Evolutionary conservation across 2,797 vertebrate species (phyloP).

Genomic region (Enteromius treurensis): DNA sequence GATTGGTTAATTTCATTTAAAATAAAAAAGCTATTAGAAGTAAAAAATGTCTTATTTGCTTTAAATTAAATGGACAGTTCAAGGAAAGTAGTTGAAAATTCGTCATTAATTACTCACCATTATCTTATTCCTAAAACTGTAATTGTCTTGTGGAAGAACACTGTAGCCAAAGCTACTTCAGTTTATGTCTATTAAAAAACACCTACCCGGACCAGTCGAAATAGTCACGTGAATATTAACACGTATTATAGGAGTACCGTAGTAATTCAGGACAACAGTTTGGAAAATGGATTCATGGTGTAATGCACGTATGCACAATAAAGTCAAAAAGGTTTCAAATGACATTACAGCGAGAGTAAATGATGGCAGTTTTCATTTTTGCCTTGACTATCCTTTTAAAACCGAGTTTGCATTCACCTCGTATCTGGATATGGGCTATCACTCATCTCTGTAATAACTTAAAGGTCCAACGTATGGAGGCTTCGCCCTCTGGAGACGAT

Average conservation of each 20-base stretch:
- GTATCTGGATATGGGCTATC: slow-evolving; percentile 28
- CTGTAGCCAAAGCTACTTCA: too few species aligned
- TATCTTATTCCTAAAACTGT: neutral
- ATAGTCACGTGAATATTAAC: too few species aligned
- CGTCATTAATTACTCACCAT: neutral
- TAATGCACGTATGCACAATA: neutral
- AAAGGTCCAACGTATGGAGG: slow-evolving; percentile 38
- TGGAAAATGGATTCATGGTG: too few species aligned
- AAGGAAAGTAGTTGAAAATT: neutral
- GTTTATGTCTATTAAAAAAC: too few species aligned
- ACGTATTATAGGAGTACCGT: too few species aligned
- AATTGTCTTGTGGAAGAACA: too few species aligned
- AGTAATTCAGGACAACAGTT: too few species aligned
- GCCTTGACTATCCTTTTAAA: neutral
- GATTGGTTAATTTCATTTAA: slow-evolving; percentile 29
- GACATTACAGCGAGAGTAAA: neutral
- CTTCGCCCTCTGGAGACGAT: slow-evolving; percentile 47
- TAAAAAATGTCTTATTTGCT: neutral
- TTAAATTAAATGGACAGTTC: neutral
- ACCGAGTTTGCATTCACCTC: neutral
- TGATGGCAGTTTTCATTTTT: neutral
- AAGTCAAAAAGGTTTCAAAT: neutral
- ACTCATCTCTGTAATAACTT: slow-evolving; percentile 54
- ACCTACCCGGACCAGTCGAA: too few species aligned
- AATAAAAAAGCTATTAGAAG: neutral